Evolutionary conservation across 2,113 vertebrate genomes (phyloP), one percentile per base, ranked within the genome.

Genomic region (Anarhynchus alexandrinus): DNA sequence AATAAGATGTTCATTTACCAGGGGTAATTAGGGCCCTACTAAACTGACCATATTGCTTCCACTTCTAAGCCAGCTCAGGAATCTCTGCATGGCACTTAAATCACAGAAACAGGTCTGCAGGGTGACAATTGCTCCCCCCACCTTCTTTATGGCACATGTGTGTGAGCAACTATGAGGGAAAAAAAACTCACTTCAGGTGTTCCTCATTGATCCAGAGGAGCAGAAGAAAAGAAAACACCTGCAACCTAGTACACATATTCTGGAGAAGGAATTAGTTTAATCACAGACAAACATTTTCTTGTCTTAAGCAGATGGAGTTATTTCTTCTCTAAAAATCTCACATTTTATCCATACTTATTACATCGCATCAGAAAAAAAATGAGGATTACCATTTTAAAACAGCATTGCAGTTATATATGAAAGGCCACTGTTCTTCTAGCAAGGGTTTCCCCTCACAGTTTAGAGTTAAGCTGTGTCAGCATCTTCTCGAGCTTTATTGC

Each of bases 401-500:
- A 91, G 34, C 30, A 85, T 58, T 87, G 40, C 29, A 45, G 66
- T 92, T 95, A 92, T 57, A 89, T 70, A 90, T n/a, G 45, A 82
- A 96, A 97, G 91, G 78, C 94, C 92, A 89, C 88, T 19, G 57
- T 61, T 89, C 20, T 12, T 42, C 36, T 52, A 49, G 76, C 43
- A 93, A 42, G 40, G 32, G 65, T 64, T 81, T 93, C 62, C 34
- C 38, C 79, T 98, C 96, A 99, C 62, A 99, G 96, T 94, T 97
- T 99, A 66, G 99, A 95, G 69, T 91, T 99, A 95, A 99, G 98
- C 83, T 98, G 97, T 32, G 74, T 86, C 99, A 99, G 99, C 92
- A 99, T 97, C 97, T 99, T 99, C 97, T 99, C 99, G 22, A 99
- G 96, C 95, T 99, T 99, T 87, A 99, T 97, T 93, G 99, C 99